Conservation (phyloP, 2,113 vertebrate species). For the Alosa alosa region DNA sequence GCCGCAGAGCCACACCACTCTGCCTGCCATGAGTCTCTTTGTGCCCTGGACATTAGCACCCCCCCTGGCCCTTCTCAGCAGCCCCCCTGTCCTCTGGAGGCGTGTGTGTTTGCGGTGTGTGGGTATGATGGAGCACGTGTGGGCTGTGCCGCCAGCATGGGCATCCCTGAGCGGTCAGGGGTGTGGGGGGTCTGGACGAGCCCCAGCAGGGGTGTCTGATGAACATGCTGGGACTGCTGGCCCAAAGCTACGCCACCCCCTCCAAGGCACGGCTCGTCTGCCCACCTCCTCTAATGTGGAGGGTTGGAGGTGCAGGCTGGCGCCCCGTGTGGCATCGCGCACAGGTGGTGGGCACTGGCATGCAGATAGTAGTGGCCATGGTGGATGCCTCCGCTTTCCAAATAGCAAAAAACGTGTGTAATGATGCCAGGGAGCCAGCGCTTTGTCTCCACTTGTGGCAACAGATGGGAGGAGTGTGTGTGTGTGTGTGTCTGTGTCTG, state of each 20-base stretch:
- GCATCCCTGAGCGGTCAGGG: too few species aligned
- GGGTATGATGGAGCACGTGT: too few species aligned
- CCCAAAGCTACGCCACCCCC: neutral
- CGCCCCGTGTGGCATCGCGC: neutral
- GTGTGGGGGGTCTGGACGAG: too few species aligned
- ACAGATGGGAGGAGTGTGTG: neutral
- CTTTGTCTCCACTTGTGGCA: conserved; percentile 10
- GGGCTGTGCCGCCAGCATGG: too few species aligned
- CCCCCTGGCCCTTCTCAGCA: too few species aligned
- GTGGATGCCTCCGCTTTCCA: neutral
- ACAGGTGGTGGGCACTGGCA: neutral
- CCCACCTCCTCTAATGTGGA: neutral
- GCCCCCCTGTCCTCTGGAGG: too few species aligned
- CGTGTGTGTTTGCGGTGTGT: too few species aligned
- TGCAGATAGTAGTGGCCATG: neutral
- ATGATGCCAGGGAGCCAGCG: neutral
- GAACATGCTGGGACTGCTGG: too few species aligned
- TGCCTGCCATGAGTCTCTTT: too few species aligned
- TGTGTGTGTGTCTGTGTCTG: neutral
- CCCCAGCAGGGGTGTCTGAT: too few species aligned
- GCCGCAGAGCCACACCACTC: too few species aligned
- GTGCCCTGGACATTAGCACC: too few species aligned
- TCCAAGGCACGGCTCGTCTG: neutral
- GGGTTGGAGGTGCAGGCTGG: neutral
- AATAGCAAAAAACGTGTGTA: neutral